Conservation (phyloP, 30 jellyfish, hydroid and myxozoan species). For the Chrysaora quinquecirrha region DNA sequence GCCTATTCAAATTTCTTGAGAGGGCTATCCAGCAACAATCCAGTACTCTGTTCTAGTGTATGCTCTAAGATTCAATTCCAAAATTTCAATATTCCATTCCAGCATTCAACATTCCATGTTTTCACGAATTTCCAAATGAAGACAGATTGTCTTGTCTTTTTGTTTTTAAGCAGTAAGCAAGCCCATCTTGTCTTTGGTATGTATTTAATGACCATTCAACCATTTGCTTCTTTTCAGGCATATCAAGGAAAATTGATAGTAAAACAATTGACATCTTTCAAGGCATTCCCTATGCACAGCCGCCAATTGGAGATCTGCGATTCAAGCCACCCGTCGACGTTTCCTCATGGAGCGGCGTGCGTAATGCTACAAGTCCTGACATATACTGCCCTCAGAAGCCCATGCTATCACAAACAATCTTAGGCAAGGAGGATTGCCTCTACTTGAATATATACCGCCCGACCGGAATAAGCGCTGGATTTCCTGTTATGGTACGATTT, state of each 20-base stretch:
- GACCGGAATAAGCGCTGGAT: not conserved
- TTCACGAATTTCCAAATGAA: too few relatives aligned
- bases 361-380: conserved; percentile 7
- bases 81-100: too few relatives aligned
- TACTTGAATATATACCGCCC: conserved; percentile 20
- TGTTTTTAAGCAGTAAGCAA: too few relatives aligned
- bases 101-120: too few relatives aligned
- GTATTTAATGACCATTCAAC: too few relatives aligned
- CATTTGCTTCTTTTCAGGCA: not conserved
- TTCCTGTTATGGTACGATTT: conserved; percentile 20
- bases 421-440: conserved; percentile 25
- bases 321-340: conserved; percentile 18
- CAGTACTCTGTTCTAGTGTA: too few relatives aligned
- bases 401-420: not conserved
- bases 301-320: conserved; percentile 35
- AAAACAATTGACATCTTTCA: conserved; percentile 3
- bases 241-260: not conserved
- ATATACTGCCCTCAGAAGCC: conserved; percentile 9
- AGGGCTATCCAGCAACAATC: too few relatives aligned
- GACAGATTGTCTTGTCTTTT: too few relatives aligned
- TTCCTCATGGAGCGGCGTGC: conserved; percentile 15
- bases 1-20: too few relatives aligned
- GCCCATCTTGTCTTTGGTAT: too few relatives aligned
- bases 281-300: too few relatives aligned
- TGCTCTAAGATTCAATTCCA: too few relatives aligned